Base-by-base conservation (phyloP, 2,113 vertebrate genomes). In the Hydrochoerus hydrochaeris region DNA sequence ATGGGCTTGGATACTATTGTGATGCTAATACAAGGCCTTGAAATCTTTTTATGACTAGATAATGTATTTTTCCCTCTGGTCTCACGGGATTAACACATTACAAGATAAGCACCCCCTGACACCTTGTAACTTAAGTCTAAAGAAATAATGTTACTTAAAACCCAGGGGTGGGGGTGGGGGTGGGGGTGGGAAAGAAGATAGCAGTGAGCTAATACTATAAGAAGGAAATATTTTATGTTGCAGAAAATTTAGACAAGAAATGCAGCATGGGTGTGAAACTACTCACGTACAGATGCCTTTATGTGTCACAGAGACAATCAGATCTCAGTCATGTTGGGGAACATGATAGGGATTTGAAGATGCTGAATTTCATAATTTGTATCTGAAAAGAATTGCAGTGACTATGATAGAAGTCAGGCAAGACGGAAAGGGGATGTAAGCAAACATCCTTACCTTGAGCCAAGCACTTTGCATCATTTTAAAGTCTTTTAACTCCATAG, bases 31-130 rank as follows among this genome's bases (percentile, higher is more conserved):
- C n/a, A 26, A 52, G 32, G 52, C 4, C 22, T 20, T 35, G 20
- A 94, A 86, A 28, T 57, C 24, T 86, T 93, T 82, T 77, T 69
- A 69, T 94, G 80, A 41, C 8, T 35, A 73, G 5, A 28, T 49
- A 22, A 41, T 62, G 32, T 32, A 65, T 67, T 93, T 87, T 87
- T 90, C 30, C 81, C n/a, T 85, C 46, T 94, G 81, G 77, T 19
- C 91, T 96, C 67, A 95, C 1, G 75, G 54, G 4, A 92, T 88
- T 92, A 77, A 95, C 65, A 91, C 13, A 84, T 38, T 69, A n/a
- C 19, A 90, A 96, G 49, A 22, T 69, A 94, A 95, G 11, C 58
- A 80, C 84, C 58, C 19, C 8, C 49, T 32, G 46, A 94, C n/a
- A 10, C 20, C 46, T 95, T 16, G 41, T 54, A 94, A 90, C 3